Conservation (phyloP, 2,797 vertebrate species). For the Leptodactylus fallax region DNA sequence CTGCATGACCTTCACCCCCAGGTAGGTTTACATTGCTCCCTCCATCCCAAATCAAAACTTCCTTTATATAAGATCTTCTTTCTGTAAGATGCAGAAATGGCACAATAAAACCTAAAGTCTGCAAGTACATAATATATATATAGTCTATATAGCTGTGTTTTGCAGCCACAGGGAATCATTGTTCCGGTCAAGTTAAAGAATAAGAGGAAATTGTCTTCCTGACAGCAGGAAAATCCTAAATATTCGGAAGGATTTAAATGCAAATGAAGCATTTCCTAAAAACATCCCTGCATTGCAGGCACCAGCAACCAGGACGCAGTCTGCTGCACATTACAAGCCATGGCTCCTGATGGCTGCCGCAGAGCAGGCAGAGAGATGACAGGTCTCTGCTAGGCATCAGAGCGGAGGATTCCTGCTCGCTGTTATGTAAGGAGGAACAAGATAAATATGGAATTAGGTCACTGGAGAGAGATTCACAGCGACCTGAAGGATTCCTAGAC, state of each 20-base stretch:
- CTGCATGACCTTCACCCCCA: too few species aligned
- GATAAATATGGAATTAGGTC: background rate
- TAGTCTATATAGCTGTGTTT: background rate
- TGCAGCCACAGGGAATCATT: background rate
- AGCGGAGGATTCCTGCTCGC: background rate
- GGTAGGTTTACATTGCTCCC: too few species aligned
- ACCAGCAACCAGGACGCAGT: background rate
- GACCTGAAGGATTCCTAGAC: background rate
- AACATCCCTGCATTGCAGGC: background rate
- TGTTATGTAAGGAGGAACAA: background rate
- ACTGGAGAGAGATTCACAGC: background rate
- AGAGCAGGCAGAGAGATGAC: background rate
- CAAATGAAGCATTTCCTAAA: slow-evolving; percentile 48
- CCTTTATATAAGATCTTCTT: background rate
- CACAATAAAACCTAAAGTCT: background rate
- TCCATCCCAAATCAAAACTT: too few species aligned
- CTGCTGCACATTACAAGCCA: background rate
- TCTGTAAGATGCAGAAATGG: background rate
- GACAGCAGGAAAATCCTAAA: slow-evolving; percentile 49
- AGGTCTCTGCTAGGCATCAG: background rate
- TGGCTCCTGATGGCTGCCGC: too few species aligned
- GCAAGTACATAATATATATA: background rate
- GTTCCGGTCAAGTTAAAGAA: slow-evolving; percentile 1
- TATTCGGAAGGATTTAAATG: slow-evolving; percentile 16
- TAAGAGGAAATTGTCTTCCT: slow-evolving; percentile 27